Percentiles rank a stretch among this genome's conserved stretches.
phyloP scores from a whole-genome alignment of 2,888 invertebrate genomes.

The Herminia tarsipennalis region DNA sequence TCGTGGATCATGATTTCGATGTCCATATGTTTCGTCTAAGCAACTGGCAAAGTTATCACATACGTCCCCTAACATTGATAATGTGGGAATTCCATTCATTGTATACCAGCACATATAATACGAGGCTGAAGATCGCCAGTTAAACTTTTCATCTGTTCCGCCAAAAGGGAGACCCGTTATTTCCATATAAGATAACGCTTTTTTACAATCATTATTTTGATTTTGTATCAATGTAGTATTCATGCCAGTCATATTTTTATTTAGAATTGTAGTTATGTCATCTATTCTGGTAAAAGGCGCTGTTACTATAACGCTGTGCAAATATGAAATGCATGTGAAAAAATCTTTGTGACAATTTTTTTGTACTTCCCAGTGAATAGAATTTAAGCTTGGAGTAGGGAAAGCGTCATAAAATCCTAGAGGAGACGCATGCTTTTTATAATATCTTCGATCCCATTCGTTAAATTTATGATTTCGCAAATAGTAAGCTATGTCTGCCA shows the following conservation, averaged over 20 bases:
- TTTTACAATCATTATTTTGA: constrained; percentile 76
- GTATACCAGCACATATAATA: constrained; percentile 90
- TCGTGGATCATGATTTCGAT: constrained; percentile 82
- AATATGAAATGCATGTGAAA: constrained; percentile 83
- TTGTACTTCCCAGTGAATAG: constrained; percentile 87
- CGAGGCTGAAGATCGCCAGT: constrained; percentile 87
- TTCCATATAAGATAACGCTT: constrained; percentile 70
- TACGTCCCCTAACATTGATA: constrained; percentile 81
- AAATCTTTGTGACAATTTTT: constrained; percentile 83
- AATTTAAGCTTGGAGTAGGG: constrained; percentile 83
- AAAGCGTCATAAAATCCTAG: constrained; percentile 70
- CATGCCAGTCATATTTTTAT: constrained; percentile 54
- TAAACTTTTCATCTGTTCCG: constrained; percentile 84
- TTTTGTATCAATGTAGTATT: constrained; percentile 19
- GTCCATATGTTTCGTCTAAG: constrained; percentile 68
- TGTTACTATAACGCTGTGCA: constrained; percentile 66
- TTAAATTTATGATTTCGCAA: constrained; percentile 87
- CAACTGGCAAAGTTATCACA: constrained; percentile 88
- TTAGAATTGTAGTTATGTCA: constrained; percentile 79
- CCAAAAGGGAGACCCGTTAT: constrained; percentile 81
- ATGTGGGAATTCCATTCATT: constrained; percentile 79
- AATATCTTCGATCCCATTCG: constrained; percentile 86
- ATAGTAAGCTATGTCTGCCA: constrained; percentile 86
- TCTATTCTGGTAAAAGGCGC: constrained; percentile 77
- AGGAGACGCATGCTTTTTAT: constrained; percentile 51